A percentile compares a stretch with the other conserved stretches of the same genome.
phyloP scores from a whole-genome alignment of 2,113 vertebrate genomes.

The Periophthalmodon schlosseri region DNA sequence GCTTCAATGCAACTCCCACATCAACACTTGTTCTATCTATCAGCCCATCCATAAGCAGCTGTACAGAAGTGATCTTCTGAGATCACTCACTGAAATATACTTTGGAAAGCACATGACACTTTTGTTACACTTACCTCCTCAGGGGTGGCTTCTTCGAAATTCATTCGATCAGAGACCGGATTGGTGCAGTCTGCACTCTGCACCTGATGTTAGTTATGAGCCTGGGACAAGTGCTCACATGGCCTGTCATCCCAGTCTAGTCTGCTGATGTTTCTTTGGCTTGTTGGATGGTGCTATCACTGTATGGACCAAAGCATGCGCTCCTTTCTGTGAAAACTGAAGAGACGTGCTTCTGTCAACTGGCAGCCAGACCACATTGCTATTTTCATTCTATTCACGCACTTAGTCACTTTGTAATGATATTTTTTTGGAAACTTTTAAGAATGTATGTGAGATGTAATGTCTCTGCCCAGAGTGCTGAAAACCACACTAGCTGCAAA shows the following conservation, averaged over 20 bases:
- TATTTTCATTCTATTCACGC: constrained; percentile 19
- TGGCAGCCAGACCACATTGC: constrained; percentile 8
- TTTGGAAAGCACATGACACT: constrained; percentile 2
- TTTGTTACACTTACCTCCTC: neutral
- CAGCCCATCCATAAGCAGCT: constrained; percentile 7
- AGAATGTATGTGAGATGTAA: constrained; percentile 13
- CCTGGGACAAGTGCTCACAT: constrained; percentile 10
- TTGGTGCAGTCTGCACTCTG: neutral
- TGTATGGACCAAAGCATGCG: constrained; percentile 17
- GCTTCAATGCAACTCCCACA: constrained; percentile 8
- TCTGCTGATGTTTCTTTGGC: constrained; percentile 3
- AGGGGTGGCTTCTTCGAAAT: neutral
- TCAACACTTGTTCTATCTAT: constrained; percentile 19
- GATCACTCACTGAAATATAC: neutral
- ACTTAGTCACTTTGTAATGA: constrained; percentile 31
- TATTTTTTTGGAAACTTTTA: constrained; percentile 18
- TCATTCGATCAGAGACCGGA: constrained; percentile 2
- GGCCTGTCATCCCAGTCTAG: constrained; percentile 3
- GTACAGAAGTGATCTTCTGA: constrained; percentile 15
- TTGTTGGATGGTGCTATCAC: constrained; percentile 16
- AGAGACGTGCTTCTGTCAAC: constrained; percentile 7
- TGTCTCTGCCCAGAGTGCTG: constrained; percentile 24
- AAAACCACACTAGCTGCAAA: constrained; percentile 38
- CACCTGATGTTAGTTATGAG: constrained; percentile 14
- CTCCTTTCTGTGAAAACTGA: constrained; percentile 26